These are phyloP conservation scores for Otis tarda DNA, from an alignment of 2,113 vertebrate genomes.

Conservation along the genomic window DNA sequence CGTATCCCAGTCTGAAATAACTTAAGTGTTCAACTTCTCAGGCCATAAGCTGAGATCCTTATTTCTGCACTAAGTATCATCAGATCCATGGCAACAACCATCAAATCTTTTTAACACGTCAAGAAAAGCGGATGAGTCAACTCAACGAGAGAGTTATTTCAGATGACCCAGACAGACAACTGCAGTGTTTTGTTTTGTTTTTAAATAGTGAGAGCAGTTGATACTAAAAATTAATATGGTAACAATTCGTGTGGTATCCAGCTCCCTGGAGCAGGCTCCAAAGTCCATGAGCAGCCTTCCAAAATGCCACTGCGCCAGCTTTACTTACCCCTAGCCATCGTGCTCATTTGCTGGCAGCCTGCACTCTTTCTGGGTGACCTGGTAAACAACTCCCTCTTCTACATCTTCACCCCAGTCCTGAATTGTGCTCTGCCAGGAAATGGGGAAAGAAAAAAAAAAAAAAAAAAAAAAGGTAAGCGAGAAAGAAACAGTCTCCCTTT, in stretches of 20 bases:
- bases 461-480: not conserved
- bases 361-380: conserved; percentile 88
- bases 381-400: conserved; percentile 94
- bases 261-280: conserved; percentile 4
- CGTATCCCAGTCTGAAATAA: not conserved
- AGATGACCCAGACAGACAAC: not conserved
- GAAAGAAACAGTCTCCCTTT: not conserved
- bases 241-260: conserved; percentile 11
- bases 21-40: not conserved
- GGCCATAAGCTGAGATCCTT: not conserved
- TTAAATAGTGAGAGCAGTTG: not conserved
- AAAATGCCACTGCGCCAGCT: not conserved
- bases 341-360: conserved; percentile 95
- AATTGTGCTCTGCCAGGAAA: conserved; percentile 85
- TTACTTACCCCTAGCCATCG: conserved; percentile 81
- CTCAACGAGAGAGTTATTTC: not conserved
- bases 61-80: conserved; percentile 1
- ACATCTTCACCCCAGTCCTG: conserved; percentile 96
- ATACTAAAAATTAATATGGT: conserved; percentile 54
- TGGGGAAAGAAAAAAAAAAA: not conserved
- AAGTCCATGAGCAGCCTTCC: conserved; percentile 39
- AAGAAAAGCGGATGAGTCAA: not conserved
- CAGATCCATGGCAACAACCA: not conserved
- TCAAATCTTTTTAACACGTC: not conserved
- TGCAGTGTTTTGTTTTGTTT: not conserved